phyloP scores from a whole-genome alignment of 2,888 invertebrate species.

The Stratiomys singularior region DNA sequence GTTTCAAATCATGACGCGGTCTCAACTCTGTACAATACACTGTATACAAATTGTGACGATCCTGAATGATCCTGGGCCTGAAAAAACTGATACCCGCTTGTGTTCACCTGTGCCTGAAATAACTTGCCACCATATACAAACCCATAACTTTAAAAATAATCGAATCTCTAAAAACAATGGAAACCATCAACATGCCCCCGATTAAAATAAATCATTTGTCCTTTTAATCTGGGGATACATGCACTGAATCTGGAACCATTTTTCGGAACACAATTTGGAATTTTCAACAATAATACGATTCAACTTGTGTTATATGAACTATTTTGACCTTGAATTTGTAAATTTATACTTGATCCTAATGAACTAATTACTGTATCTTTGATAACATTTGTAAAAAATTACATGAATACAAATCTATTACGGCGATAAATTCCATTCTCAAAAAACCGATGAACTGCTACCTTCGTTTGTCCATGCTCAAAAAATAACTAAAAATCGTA shows the following conservation, averaged over 20 bases:
- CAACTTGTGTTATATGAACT: not conserved
- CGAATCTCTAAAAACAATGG: no score
- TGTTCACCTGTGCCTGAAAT: conserved; percentile 29
- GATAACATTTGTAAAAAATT: not conserved
- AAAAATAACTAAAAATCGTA: conserved; percentile 1
- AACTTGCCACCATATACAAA: not conserved
- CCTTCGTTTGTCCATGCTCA: conserved; percentile 12
- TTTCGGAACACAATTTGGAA: conserved; percentile 9
- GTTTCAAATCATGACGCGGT: conserved; percentile 28
- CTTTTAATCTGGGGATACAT: conserved; percentile 4
- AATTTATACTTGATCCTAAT: conserved; percentile 12
- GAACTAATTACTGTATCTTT: not conserved
- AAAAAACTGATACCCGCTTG: conserved; percentile 19
- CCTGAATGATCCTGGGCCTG: conserved; percentile 36
- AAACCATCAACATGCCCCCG: not conserved
- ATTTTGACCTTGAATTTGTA: not conserved
- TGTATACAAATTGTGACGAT: conserved; percentile 32
- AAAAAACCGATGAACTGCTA: not conserved
- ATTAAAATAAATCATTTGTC: not conserved
- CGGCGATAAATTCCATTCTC: conserved; percentile 29
- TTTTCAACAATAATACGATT: not conserved
- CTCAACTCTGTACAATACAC: conserved; percentile 37
- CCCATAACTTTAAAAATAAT: no score
- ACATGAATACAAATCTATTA: conserved; percentile 28
- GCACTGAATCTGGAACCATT: not conserved